Percentiles rank a stretch among this genome's conserved stretches.
phyloP scores from a whole-genome alignment of 2,888 invertebrate genomes.

The Sesia bembeciformis region DNA sequence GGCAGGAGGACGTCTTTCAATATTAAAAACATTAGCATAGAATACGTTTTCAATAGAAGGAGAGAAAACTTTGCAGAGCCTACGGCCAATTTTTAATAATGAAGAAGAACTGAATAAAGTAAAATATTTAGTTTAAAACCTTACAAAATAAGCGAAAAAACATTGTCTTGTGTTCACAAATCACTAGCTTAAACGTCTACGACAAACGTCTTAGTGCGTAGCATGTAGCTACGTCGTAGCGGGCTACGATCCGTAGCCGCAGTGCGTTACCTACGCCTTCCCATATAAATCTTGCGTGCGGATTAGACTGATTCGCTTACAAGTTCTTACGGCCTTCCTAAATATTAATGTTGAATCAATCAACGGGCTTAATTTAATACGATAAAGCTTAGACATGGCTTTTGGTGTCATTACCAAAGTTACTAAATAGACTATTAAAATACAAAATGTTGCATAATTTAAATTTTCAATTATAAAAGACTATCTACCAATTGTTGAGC shows the following conservation, averaged over 20 bases:
- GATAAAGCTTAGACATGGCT: not conserved
- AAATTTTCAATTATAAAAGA: not conserved
- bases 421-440: not conserved
- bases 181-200: conserved; percentile 34
- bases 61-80: too few species aligned
- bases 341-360: conserved; percentile 36
- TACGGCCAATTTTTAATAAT: too few species aligned
- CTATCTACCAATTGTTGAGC: too few species aligned
- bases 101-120: too few species aligned
- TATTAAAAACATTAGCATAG: too few species aligned
- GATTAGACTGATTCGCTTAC: conserved; percentile 54
- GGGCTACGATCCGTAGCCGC: conserved; percentile 35
- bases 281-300: conserved; percentile 52
- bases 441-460: not conserved
- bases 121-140: not conserved
- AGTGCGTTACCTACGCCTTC: conserved; percentile 50
- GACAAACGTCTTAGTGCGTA: conserved; percentile 25
- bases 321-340: conserved; percentile 47
- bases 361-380: not conserved
- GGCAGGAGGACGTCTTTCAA: too few species aligned
- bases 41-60: too few species aligned
- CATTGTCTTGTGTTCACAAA: conserved; percentile 13
- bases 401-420: not conserved
- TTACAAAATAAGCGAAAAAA: not conserved
- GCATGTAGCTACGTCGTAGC: conserved; percentile 12